Evolutionary conservation across 1,140 invertebrate species (phyloP), one percentile per base, ranked within the genome.

Genomic region (Trichogramma pretiosum): DNA sequence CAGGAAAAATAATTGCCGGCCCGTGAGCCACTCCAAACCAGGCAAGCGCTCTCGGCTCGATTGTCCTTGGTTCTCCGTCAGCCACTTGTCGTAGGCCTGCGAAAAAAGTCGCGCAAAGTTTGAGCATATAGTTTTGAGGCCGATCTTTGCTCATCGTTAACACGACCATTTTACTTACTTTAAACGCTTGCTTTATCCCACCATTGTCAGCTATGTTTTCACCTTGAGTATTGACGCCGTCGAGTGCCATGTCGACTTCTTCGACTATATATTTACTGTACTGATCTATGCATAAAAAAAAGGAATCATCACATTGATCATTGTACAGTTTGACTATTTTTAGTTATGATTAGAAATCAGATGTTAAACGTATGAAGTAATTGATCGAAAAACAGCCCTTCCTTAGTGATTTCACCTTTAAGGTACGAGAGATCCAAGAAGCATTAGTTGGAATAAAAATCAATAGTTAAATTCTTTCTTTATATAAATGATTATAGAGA

Each of bases 141-240:
- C 42, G 35, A 14, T 22, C 47, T 50, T 16, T 10, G 10, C 17
- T 30, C 14, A 23, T 22, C n/a, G n/a, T n/a, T n/a, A n/a, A 24
- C n/a, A 66, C 30, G 13, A 52, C 10, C 19, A 17, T 36, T 17
- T 34, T 37, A 67, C 61, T 73, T 72, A 83, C 84, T 59, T 78
- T 75, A 58, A 84, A 90, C 3, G 87, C 82, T 65, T 90, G 85
- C 52, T 89, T 89, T 16, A 93, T 77, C 8, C 89, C 89, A 5
- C 89, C 89, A 66, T 92, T 92, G 59, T 93, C 89, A 1, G 89
- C 89, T 46, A 93, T 93, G 65, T 93, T 93, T 69, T 93, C 89
- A 3, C 87, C 85, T 56, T 85, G 76, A 0, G 77, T 78, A 48
- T 74, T 73, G 3, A 69, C 52, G 5, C 84, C 84, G 59, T 87